A percentile compares a stretch with the other conserved stretches of the same genome.
These are phyloP conservation scores for Globia sparganii DNA, from an alignment of 2,888 invertebrate species.

Conservation along the genomic window DNA sequence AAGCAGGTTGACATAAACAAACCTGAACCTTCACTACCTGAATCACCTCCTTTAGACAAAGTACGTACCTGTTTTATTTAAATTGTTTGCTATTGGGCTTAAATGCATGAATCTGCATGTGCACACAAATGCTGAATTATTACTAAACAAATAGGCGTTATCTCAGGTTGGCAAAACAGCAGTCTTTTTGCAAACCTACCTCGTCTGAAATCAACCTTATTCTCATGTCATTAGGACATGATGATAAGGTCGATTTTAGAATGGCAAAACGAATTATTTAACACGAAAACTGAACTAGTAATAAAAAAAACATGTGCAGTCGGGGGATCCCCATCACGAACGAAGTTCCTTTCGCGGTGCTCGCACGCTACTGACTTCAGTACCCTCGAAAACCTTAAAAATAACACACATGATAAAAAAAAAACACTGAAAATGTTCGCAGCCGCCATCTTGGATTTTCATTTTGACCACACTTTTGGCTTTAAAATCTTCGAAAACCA, in stretches of 20 bases:
- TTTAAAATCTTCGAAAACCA: too few species aligned
- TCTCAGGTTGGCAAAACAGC: not conserved
- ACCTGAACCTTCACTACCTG: slow-evolving; percentile 9
- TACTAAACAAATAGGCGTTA: not conserved
- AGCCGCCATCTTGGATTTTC: too few species aligned
- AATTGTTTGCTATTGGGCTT: not conserved
- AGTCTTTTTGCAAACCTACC: not conserved
- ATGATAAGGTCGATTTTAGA: not conserved
- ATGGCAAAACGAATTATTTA: not conserved
- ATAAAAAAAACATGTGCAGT: too few species aligned
- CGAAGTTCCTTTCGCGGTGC: too few species aligned
- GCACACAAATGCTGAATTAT: not conserved
- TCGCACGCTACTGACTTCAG: too few species aligned
- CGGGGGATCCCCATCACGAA: too few species aligned
- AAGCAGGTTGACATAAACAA: slow-evolving; percentile 16
- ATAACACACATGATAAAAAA: too few species aligned
- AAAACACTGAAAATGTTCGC: too few species aligned
- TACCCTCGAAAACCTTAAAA: too few species aligned
- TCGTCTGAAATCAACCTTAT: not conserved
- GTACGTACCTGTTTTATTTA: slow-evolving; percentile 34
- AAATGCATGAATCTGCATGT: not conserved
- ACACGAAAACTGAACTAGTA: not conserved
- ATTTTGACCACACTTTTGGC: too few species aligned
- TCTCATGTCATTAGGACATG: not conserved
- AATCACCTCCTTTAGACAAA: slow-evolving; percentile 41